These are phyloP conservation scores for Calameuta pallipes DNA, from an alignment of 2,888 invertebrate genomes.

Conservation along the genomic window DNA sequence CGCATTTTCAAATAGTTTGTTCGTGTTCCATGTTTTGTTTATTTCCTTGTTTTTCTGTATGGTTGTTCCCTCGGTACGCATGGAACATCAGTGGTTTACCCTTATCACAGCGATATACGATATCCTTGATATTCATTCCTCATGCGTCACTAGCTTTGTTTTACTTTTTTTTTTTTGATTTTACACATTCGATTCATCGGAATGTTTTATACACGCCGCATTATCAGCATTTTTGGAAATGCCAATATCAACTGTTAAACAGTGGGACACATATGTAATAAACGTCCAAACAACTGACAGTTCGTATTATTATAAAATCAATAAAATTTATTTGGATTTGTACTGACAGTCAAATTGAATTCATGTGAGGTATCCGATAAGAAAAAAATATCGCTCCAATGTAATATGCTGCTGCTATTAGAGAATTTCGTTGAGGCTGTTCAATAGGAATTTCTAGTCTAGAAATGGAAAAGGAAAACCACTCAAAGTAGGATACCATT, in stretches of 20 bases:
- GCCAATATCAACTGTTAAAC: not conserved
- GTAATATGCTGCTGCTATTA: not conserved
- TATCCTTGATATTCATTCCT: not conserved
- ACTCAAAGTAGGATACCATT: not conserved
- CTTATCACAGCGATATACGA: not conserved
- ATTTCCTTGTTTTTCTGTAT: not conserved
- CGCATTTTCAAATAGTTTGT: not conserved
- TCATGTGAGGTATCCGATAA: not conserved
- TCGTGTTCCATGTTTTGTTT: not conserved
- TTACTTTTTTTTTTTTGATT: not conserved
- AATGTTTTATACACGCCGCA: not conserved
- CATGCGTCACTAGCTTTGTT: not conserved
- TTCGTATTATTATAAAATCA: not conserved
- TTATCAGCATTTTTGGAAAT: not conserved
- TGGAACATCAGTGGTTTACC: not conserved
- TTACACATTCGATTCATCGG: not conserved
- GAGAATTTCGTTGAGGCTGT: not conserved
- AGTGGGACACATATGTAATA: not conserved
- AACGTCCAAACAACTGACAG: not conserved
- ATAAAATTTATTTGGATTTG: not conserved
- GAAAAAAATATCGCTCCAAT: not conserved
- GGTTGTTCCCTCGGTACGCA: not conserved
- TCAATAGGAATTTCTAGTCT: not conserved
- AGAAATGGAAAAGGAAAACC: not conserved
- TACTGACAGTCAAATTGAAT: not conserved